Conservation (phyloP, 2,888 invertebrate genomes). For the Anoplius nigerrimus region DNA sequence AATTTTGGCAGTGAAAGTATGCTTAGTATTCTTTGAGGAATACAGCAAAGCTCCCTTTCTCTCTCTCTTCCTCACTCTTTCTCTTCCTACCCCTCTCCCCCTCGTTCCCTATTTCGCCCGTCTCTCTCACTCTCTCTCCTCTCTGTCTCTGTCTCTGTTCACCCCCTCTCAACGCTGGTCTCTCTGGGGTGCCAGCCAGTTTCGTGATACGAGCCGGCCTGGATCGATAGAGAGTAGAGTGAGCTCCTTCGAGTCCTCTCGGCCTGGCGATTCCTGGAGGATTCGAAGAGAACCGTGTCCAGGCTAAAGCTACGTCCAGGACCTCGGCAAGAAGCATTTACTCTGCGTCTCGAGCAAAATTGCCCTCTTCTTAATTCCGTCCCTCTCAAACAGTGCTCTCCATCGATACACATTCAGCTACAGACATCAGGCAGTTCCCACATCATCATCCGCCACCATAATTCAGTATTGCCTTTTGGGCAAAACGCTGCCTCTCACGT, state of each 20-base stretch:
- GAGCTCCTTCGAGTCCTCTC: constrained; percentile 48
- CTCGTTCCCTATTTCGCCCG: background rate
- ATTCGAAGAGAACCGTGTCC: constrained; percentile 32
- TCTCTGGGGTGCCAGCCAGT: constrained; percentile 56
- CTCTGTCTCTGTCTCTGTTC: constrained; percentile 10
- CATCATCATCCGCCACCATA: too few relatives aligned
- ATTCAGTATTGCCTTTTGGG: too few relatives aligned
- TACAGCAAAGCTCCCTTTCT: constrained; percentile 38
- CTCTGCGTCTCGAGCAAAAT: too few relatives aligned
- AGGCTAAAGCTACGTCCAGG: too few relatives aligned
- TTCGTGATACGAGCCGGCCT: constrained; percentile 52
- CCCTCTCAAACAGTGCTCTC: too few relatives aligned
- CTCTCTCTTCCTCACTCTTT: background rate
- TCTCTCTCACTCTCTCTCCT: constrained; percentile 3
- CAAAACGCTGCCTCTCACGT: too few relatives aligned
- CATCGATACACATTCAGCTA: too few relatives aligned
- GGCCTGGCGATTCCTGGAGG: constrained; percentile 53
- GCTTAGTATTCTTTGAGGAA: constrained; percentile 37
- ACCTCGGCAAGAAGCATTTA: too few relatives aligned
- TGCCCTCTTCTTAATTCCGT: too few relatives aligned
- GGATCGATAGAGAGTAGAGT: constrained; percentile 52
- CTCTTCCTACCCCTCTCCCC: background rate
- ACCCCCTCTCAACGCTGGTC: constrained; percentile 3
- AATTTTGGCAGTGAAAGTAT: constrained; percentile 21
- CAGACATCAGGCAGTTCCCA: too few relatives aligned